These are phyloP conservation scores for Troides helena DNA, from an alignment of 2,888 invertebrate species.

Conservation along the genomic window DNA sequence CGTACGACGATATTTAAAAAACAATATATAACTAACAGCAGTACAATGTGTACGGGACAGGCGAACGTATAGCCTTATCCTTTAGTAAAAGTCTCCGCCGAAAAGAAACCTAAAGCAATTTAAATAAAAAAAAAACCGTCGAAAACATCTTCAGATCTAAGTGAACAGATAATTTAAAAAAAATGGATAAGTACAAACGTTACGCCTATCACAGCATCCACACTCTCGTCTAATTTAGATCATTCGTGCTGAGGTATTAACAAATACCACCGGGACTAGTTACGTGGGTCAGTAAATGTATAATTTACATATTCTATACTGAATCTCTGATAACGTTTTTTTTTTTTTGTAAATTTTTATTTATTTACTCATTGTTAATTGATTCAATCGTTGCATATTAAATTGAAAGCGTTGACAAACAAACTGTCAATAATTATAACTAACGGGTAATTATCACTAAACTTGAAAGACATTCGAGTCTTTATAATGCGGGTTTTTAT, in stretches of 20 bases:
- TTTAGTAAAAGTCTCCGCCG: not conserved
- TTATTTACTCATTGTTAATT: constrained; percentile 6
- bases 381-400: constrained; percentile 15
- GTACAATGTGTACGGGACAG: not conserved
- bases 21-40: no score
- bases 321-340: constrained; percentile 1
- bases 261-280: constrained; percentile 21
- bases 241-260: constrained; percentile 7
- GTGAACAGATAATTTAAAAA: constrained; percentile 7
- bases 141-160: constrained; percentile 21
- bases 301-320: constrained; percentile 5
- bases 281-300: constrained; percentile 14
- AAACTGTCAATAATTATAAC: constrained; percentile 19
- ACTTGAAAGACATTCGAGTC: constrained; percentile 18
- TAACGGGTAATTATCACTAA: constrained; percentile 18
- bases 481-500: constrained; percentile 21
- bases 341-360: constrained; percentile 4
- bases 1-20: not conserved
- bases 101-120: constrained; percentile 6
- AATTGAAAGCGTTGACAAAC: constrained; percentile 21
- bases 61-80: constrained; percentile 12
- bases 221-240: constrained; percentile 9
- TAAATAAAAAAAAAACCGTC: not conserved
- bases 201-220: constrained; percentile 24
- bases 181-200: constrained; percentile 27